Base-by-base conservation (phyloP, 1,140 invertebrate species). In the Pinna nobilis region DNA sequence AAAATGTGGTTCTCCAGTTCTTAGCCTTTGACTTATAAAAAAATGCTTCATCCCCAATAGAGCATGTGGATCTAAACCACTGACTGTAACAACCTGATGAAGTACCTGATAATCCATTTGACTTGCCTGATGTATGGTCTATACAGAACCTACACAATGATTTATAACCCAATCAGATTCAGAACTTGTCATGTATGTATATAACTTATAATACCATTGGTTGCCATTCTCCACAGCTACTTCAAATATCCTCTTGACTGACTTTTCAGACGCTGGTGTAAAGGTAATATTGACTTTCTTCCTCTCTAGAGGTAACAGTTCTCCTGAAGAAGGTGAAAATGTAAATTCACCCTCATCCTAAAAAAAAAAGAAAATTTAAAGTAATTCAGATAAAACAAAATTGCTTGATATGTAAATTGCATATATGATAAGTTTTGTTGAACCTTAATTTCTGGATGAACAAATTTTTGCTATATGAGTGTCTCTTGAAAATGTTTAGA, bases 231-330 rank as follows among this genome's bases (percentile, higher is more conserved):
- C 78, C 30, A 84, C 82, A 25, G 77, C 23, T 3, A 88, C 44
- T 44, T 80, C 67, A 72, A 86, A 83, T 15, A 86, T 64, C 2
- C 80, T 72, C 23, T 78, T 76, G 9, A 88, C 47, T n/a, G 82
- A 71, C 50, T 79, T 61, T 13, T 72, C 71, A 9, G 39, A 47
- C 6, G 74, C 78, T 15, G 87, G 87, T 25, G 28, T 77, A 49
- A 86, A 86, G 25, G 65, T 57, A 2, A 88, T 63, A 6, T 41
- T 61, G 25, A 88, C 68, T 20, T 53, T 79, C 60, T 72, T 76
- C 23, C 59, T 70, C 61, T 83, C 84, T 50, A 88, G 70, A 5
- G 87, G 87, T 57, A 69, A 61, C 15, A 88, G 70, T 44, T 85
- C 80, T 11, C 86, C 85, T 68, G 28, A 49, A 15, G 28, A 20